Base-by-base conservation (phyloP, 35 echinoderm and acorn worm genomes). In the Heliocidaris tuberculata region DNA sequence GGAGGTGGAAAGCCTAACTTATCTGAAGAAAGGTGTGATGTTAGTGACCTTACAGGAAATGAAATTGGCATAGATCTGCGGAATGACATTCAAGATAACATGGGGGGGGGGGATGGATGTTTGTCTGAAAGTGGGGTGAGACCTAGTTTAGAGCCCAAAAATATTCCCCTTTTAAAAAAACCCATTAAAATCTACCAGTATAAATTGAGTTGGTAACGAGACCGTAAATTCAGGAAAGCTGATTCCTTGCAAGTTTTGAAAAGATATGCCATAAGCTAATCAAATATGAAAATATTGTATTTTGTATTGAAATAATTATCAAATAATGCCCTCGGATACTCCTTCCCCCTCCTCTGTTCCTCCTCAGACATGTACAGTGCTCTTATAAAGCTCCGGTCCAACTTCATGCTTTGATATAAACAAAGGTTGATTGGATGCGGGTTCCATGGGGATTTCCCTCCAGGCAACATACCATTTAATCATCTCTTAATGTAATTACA, bases 401-500 rank as follows among this genome's bases (percentile, higher is more conserved):
- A 1, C 17, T 4, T 24, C 60, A 27, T 2, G 60, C 60, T 70
- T 0, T 70, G 17, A 70, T 70, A 70, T 70, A 70, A 70, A 70
- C 16, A 70, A 5, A 17, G 21, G 17, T 70, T 19, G 60, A 70
- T 70, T 70, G 15, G 15, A 70, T 70, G 60, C 60, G 0, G 2
- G 60, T 70, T 70, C 60, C 60, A 1, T 70, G 60, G 60, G 60
- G 60, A 70, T 47, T 13, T 90, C 32, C 48, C 48, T 90, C 13
- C 7, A 90, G 32, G 48, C 32, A 90, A 47, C 48, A 47, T 90
- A 90, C 32, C 48, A 15, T 90, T 90, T 35, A 47, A 90, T 90
- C 32, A 90, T 90, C 10, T 31, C 24, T 30, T 49, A 90, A 90
- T 47, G 88, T 47, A 90, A 49, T 90, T 47, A 90, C 88, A 90